Conservation (phyloP, 2,113 vertebrate genomes). For the Eulacestoma nigropectus region DNA sequence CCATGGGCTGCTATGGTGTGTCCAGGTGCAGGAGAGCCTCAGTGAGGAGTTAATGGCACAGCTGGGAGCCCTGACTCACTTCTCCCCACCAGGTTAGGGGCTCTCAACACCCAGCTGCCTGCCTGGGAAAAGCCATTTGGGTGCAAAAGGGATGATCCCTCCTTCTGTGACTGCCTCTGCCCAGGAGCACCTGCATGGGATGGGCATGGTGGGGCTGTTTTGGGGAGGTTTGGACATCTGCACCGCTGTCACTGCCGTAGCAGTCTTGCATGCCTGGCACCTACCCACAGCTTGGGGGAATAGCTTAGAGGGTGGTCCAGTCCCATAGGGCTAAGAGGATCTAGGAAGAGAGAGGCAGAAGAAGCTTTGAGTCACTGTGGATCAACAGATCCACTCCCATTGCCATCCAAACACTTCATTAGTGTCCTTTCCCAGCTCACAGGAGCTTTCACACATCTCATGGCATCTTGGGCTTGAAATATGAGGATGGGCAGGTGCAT, state of each 20-base stretch:
- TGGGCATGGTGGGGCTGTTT: background rate
- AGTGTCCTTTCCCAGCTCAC: background rate
- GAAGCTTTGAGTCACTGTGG: background rate
- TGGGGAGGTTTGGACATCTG: background rate
- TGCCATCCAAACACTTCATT: background rate
- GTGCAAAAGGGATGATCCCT: background rate
- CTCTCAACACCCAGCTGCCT: background rate
- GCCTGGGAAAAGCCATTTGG: background rate
- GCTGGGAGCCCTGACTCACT: background rate
- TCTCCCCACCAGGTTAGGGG: fast-evolving
- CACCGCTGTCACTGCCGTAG: fast-evolving
- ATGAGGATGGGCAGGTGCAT: background rate
- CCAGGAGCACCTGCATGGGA: background rate
- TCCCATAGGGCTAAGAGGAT: background rate
- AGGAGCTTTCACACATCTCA: background rate
- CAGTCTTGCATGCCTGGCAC: background rate
- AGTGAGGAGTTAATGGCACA: background rate
- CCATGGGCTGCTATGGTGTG: background rate
- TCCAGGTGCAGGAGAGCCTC: background rate
- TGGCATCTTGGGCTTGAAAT: background rate
- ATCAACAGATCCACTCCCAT: background rate
- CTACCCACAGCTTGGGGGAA: background rate
- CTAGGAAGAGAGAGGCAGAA: background rate
- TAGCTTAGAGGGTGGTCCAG: background rate
- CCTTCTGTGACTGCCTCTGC: background rate